Base-by-base conservation (phyloP, 2,797 vertebrate species). In the Carduelis carduelis region DNA sequence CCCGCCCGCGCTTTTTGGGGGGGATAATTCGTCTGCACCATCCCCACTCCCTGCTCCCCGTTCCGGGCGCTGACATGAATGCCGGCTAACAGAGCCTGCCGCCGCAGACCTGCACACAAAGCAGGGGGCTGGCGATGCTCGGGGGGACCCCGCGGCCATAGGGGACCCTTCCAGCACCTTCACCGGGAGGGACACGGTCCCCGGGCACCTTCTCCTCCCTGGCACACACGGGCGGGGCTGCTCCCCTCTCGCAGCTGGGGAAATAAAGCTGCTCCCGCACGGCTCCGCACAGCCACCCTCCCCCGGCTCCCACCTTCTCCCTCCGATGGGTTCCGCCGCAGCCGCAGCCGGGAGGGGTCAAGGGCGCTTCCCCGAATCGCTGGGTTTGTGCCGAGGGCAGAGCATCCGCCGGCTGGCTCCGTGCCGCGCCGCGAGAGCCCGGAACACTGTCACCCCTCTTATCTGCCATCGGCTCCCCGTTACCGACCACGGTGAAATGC, bases 401-500 rank as follows among this genome's bases (percentile, higher is more conserved):
- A 46, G 70, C 86, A 46, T 21, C 69, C 15, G 12, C 71, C 12
- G 8, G 13, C 78, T 8, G 83, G 49, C 79, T 60, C 74, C 1
- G 18, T 1, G 83, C 21, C 39, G n/a, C 35, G 11, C 75, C 6
- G 44, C 46, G 9, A 3, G 46, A 64, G 60, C 66, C 27, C 6
- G 63, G 46, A 19, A 65, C 61, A n/a, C 72, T 9, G 68, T 28
- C 75, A 34, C 80, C 92, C 57, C 94, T 44, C 76, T 93, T 83
- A 80, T 93, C 96, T 82, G 55, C 44, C 69, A 66, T 89, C 90
- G 30, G 86, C 86, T 95, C 83, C 87, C 90, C 68, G 65, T 47
- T 77, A 77, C 84, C 86, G 17, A 47, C 14, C 21, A 4, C 79
- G 21, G 55, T 83, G 94, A 94, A 92, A 95, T 1, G 71, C 46